A percentile compares a stretch with the other conserved stretches of the same genome.
Evolutionary conservation across 2,888 invertebrate species (phyloP).

Genomic region (Lacanobia wlatinum): DNA sequence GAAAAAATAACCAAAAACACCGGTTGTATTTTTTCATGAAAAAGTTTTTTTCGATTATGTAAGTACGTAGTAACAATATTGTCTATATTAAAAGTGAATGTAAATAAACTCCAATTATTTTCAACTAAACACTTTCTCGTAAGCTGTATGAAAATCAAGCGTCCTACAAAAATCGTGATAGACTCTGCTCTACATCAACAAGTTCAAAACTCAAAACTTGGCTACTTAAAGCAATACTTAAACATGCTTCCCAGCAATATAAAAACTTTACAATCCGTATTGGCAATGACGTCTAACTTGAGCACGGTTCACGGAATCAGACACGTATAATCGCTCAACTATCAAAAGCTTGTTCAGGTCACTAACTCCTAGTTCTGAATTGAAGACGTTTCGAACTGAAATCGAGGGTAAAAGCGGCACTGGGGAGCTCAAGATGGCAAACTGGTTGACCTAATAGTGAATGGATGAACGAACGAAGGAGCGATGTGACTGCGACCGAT

Average conservation of each 20-base stretch:
- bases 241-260: slow-evolving; percentile 18
- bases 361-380: slow-evolving; percentile 77
- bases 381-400: slow-evolving; percentile 76
- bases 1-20: no score
- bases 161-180: background rate
- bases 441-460: slow-evolving; percentile 65
- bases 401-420: slow-evolving; percentile 76
- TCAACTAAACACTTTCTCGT: no score
- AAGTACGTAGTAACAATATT: background rate
- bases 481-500: slow-evolving; percentile 24
- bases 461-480: slow-evolving; percentile 59
- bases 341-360: slow-evolving; percentile 83
- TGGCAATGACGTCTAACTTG: slow-evolving; percentile 55
- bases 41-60: background rate
- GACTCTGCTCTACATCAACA: background rate
- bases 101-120: background rate
- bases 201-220: background rate
- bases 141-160: background rate
- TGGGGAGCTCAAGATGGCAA: slow-evolving; percentile 66
- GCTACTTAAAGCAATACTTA: slow-evolving; percentile 1
- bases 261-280: slow-evolving; percentile 54
- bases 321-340: slow-evolving; percentile 79
- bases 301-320: slow-evolving; percentile 61
- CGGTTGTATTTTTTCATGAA: no score
- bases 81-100: background rate